A percentile compares a stretch with the other conserved stretches of the same genome.
Conservation (phyloP, 1,140 invertebrate species). For the Parapsyche elsis region DNA sequence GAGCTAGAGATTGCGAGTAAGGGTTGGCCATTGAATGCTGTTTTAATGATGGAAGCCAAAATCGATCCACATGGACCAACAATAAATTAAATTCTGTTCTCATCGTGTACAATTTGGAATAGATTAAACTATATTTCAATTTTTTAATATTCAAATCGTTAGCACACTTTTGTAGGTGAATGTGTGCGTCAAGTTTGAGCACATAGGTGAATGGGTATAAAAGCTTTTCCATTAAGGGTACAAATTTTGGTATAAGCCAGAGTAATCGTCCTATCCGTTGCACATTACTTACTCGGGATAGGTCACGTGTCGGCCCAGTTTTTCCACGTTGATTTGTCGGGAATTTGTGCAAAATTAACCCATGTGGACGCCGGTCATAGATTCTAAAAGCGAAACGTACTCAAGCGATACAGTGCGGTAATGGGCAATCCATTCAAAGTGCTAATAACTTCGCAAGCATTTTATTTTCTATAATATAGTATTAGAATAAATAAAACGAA, state of each 20-base stretch:
- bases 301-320: constrained; percentile 29
- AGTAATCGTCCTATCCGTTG: constrained; percentile 9
- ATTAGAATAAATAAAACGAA: too few species aligned
- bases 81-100: too few species aligned
- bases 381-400: neutral
- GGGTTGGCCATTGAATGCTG: neutral
- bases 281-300: constrained; percentile 3
- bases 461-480: neutral
- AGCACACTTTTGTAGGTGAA: too few species aligned
- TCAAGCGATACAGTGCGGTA: neutral
- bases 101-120: too few species aligned
- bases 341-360: neutral
- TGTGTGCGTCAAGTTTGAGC: neutral
- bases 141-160: too few species aligned
- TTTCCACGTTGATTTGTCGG: constrained; percentile 11
- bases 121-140: too few species aligned
- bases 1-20: too few species aligned
- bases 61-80: neutral
- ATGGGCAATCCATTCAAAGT: neutral
- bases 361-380: neutral
- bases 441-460: neutral
- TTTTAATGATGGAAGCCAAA: constrained; percentile 1
- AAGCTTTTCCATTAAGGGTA: constrained; percentile 21
- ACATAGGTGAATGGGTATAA: neutral
- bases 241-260: constrained; percentile 29